Base-by-base conservation (phyloP, 1,140 invertebrate species). In the Drosophila bocqueti region DNA sequence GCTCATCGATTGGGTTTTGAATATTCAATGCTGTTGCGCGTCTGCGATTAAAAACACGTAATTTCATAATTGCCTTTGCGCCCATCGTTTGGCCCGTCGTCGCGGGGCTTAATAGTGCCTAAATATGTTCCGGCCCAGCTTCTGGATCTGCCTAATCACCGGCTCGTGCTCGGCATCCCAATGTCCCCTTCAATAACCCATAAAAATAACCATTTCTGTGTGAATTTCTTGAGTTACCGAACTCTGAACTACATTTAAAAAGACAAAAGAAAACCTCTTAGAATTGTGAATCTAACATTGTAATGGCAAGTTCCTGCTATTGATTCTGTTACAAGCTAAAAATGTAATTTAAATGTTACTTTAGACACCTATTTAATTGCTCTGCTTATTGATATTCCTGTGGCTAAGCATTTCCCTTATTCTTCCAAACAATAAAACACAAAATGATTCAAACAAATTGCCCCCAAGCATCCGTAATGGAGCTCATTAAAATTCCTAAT, bases 61-160 rank as follows among this genome's bases (percentile, higher is more conserved):
- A 79, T 71, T 67, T 76, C 66, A 79, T 79, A 82, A 85, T 85
- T 82, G 83, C 65, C 76, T 86, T 86, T 76, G 42, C 18, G 50
- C 50, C 55, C 50, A 38, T 50, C 63, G 71, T 75, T 85, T 74
- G 67, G 45, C 43, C 31, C 31, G 31, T 16, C 18, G 50, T 21
- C 9, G 36, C 49, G 40, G 26, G 26, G 65, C 49, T 82, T 86
- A 86, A 86, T 85, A 79, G 83, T 86, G 83, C 69, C 82, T 65
- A 86, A 86, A 86, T 71, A 74, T 75, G 79, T 52, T 31, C 45
- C 45, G 40, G 18, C 29, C 43, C 84, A 83, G 72, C 81, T 83
- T 65, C 84, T 80, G 72, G 64, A 77, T 80, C 84, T 63, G 46
- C 38, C 77, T 81, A 87, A 87, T 84, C 54, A 68, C 55, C 65